A percentile compares a stretch with the other conserved stretches of the same genome.
phyloP scores from a whole-genome alignment of 2,797 vertebrate species.

The Sebastes matsubarae region DNA sequence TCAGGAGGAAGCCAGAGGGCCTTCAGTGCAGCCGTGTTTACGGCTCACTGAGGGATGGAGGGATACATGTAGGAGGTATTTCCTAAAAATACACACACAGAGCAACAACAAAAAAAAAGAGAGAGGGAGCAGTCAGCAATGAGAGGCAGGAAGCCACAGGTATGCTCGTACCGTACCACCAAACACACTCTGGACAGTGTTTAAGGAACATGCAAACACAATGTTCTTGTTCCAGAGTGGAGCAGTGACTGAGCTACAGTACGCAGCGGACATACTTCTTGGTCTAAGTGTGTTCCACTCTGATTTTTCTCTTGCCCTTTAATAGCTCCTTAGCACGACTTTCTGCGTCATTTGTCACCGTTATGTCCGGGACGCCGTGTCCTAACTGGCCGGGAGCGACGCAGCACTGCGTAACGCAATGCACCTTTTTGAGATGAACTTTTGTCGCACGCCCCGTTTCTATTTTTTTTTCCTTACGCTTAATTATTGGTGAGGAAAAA shows the following conservation, averaged over 20 bases:
- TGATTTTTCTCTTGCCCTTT: too few relatives aligned
- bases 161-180: not conserved
- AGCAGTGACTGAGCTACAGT: not conserved
- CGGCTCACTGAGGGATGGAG: not conserved
- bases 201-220: not conserved
- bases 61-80: not conserved
- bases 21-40: slow-evolving; percentile 18
- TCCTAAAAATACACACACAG: slow-evolving; percentile 15
- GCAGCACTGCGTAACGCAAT: too few relatives aligned
- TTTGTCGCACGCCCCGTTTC: too few relatives aligned
- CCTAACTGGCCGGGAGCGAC: too few relatives aligned
- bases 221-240: not conserved
- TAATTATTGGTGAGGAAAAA: too few relatives aligned
- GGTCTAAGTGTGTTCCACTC: too few relatives aligned
- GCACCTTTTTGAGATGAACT: too few relatives aligned
- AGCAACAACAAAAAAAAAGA: not conserved
- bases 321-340: too few relatives aligned
- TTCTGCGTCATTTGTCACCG: too few relatives aligned
- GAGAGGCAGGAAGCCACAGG: slow-evolving; percentile 19
- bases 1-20: slow-evolving; percentile 20
- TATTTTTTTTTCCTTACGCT: too few relatives aligned
- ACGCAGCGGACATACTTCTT: too few relatives aligned
- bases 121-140: not conserved
- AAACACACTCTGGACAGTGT: slow-evolving; percentile 1
- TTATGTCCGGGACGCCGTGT: too few relatives aligned